Evolutionary conservation across 2,113 vertebrate species (phyloP), one percentile per base, ranked within the genome.

Genomic region (Spheniscus mendiculus): DNA sequence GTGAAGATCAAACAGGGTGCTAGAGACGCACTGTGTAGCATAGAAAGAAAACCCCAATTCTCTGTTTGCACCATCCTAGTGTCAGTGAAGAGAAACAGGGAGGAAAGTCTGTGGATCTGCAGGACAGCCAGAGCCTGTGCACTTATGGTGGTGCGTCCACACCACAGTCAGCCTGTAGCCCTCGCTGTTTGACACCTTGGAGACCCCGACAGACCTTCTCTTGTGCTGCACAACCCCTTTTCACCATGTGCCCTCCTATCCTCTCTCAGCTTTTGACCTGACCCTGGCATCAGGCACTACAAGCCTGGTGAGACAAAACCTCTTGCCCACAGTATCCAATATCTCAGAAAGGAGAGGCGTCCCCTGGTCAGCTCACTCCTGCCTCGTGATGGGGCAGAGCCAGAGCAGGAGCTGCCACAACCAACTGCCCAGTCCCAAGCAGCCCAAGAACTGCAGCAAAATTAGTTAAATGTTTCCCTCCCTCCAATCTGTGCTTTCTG

Each of bases 91-190:
- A n/a, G n/a, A n/a, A n/a, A n/a, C n/a, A n/a, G n/a, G n/a, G n/a
- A n/a, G n/a, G n/a, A n/a, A 52, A 47, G 10, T 10, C 52, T 32
- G 30, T 19, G 20, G 55, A 29, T 15, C 40, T 55, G 40, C 40
- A 77, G 55, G 55, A 42, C 53, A 34, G 22, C 6, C 38, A 58
- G 53, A 76, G 44, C 36, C 59, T 52, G 55, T 29, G 58, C n/a
- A 42, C 19, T 55, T 19, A 5, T 2, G 4, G 7, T 40, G 20
- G 29, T 16, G 29, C 0, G 5, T 58, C 59, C 59, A 44, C 44
- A 58, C 44, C 44, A 66, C 0, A 1, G 52, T 8, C 42, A 58
- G 58, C 20, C 30, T 1, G 1, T 5, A 30, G 42, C 20, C 44
- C 61, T 65, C 8, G 0, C 21, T 25, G 30, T 49, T 20, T 65